phyloP scores from a whole-genome alignment of 2,888 invertebrate genomes.

The Nemurella pictetii region DNA sequence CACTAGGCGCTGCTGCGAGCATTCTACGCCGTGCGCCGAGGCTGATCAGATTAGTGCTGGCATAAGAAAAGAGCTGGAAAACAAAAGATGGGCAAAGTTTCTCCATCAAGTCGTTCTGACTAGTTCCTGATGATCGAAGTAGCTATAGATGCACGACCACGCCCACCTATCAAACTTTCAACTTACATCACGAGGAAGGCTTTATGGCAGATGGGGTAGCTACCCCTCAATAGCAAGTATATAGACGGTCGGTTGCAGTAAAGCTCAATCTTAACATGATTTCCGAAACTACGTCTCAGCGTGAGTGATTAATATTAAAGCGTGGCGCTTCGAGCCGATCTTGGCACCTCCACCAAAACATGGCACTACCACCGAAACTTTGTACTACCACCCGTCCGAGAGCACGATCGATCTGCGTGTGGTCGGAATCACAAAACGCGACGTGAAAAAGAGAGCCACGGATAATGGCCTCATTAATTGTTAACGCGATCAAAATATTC shows the following conservation, averaged over 20 bases:
- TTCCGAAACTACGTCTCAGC: neutral
- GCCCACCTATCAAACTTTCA: slow-evolving; percentile 18
- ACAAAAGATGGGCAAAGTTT: slow-evolving; percentile 29
- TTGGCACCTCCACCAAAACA: neutral
- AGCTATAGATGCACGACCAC: slow-evolving; percentile 9
- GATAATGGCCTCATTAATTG: neutral
- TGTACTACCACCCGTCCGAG: neutral
- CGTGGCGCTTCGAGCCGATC: neutral
- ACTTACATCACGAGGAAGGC: neutral
- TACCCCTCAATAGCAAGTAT: neutral
- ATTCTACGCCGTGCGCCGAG: neutral
- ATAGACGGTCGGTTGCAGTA: neutral
- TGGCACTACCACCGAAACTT: neutral
- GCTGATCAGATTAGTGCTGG: slow-evolving; percentile 36
- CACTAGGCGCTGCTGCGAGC: no score
- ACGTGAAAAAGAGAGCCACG: neutral
- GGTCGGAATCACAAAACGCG: neutral
- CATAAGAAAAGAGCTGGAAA: slow-evolving; percentile 27
- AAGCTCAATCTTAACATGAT: neutral
- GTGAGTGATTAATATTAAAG: neutral
- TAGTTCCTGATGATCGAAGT: slow-evolving; percentile 28
- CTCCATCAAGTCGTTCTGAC: slow-evolving; percentile 22
- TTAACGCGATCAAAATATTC: neutral
- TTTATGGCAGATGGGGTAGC: neutral
- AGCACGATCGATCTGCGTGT: neutral